Evolutionary conservation across 1,140 invertebrate species (phyloP).

Genomic region (Drosophila melanogaster): DNA sequence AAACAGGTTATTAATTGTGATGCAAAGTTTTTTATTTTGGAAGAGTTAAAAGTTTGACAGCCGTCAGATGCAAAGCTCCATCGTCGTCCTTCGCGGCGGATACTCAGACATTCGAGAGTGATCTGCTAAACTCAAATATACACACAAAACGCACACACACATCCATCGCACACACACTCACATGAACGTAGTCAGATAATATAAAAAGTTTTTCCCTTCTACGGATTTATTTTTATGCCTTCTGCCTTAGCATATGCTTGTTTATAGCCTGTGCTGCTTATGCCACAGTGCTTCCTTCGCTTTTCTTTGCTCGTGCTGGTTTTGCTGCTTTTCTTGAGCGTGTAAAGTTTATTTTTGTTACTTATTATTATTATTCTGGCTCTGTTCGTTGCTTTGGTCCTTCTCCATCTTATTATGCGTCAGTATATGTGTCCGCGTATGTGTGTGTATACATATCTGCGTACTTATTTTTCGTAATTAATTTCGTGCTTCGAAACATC

Average conservation of each 20-base stretch:
- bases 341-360: conserved; percentile 81
- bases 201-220: conserved; percentile 62
- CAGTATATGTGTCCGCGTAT: conserved; percentile 6
- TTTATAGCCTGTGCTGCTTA: conserved; percentile 54
- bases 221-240: conserved; percentile 74
- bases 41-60: neutral
- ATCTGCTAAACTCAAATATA: conserved; percentile 1
- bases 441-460: conserved; percentile 21
- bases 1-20: too few relatives aligned
- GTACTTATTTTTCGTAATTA: conserved; percentile 70
- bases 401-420: conserved; percentile 17
- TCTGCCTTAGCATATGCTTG: conserved; percentile 75
- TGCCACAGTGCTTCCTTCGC: neutral
- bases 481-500: conserved; percentile 80
- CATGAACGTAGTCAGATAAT: conserved; percentile 58
- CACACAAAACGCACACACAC: conserved; percentile 15
- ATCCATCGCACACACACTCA: conserved; percentile 12
- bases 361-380: conserved; percentile 76
- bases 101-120: conserved; percentile 5
- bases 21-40: too few relatives aligned
- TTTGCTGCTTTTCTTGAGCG: conserved; percentile 36
- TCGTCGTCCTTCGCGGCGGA: conserved; percentile 10
- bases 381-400: conserved; percentile 44
- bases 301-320: conserved; percentile 2
- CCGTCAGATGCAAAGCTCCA: neutral